Conservation (phyloP, 1,140 invertebrate species). For the Diachasmimorpha longicaudata region DNA sequence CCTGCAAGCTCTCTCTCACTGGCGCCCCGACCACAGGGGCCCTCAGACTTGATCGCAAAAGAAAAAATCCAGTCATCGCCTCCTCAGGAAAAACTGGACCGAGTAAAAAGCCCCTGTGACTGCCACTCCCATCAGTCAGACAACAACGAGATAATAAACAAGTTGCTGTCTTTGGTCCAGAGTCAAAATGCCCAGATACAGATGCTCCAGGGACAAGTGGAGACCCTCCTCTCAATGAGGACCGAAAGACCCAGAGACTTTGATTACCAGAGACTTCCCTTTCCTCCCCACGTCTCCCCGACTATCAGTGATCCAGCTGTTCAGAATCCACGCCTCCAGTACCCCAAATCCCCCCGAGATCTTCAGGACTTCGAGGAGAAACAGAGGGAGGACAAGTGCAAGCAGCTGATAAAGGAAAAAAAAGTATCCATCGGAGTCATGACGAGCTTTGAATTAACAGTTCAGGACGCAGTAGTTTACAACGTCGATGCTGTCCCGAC, state of each 20-base stretch:
- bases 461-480: constrained; percentile 61
- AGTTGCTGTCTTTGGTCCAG: background rate
- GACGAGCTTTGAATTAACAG: constrained; percentile 73
- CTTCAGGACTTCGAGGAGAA: background rate
- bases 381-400: background rate
- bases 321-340: background rate
- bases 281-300: background rate
- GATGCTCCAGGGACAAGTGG: background rate
- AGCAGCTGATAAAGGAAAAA: constrained; percentile 49
- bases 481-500: background rate
- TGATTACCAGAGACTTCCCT: background rate
- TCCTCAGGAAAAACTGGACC: background rate
- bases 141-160: background rate
- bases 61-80: background rate
- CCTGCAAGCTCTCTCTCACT: background rate
- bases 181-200: constrained; percentile 1
- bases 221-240: background rate
- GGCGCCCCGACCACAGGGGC: no score
- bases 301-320: background rate
- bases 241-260: background rate
- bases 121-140: background rate
- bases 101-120: background rate
- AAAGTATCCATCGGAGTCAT: constrained; percentile 75
- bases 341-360: background rate
- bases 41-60: background rate